Percentiles rank a stretch among this genome's conserved stretches.
Conservation (phyloP, 1,140 invertebrate species). For the Semibalanus balanoides region DNA sequence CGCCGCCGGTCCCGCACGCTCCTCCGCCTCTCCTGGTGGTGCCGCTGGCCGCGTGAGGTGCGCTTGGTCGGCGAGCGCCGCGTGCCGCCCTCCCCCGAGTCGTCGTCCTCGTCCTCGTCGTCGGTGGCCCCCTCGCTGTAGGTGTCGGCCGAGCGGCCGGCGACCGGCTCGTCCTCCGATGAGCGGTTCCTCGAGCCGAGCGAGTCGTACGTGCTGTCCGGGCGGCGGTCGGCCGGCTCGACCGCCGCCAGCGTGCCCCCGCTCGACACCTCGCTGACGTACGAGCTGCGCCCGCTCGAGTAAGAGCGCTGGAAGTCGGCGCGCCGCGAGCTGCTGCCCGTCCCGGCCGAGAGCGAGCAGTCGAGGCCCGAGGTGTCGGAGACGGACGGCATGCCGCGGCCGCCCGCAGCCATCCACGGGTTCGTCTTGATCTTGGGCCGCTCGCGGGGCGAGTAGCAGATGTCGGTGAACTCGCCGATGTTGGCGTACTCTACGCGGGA, state of each 20-base stretch:
- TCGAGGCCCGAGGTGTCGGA: background rate
- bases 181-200: background rate
- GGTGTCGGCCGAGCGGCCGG: background rate
- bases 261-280: background rate
- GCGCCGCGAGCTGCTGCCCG: background rate
- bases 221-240: background rate
- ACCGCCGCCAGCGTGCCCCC: background rate
- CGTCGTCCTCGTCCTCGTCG: background rate
- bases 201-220: background rate
- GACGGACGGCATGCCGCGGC: background rate
- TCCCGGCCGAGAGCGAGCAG: background rate
- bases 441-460: background rate
- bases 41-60: too few relatives aligned
- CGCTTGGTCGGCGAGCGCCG: background rate
- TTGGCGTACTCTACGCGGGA: background rate
- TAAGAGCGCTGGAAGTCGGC: background rate
- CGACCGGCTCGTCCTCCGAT: background rate
- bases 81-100: background rate
- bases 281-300: slow-evolving; percentile 1
- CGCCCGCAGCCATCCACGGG: background rate
- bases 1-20: background rate
- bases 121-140: background rate
- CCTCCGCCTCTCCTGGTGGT: background rate
- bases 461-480: background rate
- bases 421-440: background rate